Percentiles rank a stretch among this genome's conserved stretches.
Conservation (phyloP, 2,888 invertebrate species). For the Meta bourneti region DNA sequence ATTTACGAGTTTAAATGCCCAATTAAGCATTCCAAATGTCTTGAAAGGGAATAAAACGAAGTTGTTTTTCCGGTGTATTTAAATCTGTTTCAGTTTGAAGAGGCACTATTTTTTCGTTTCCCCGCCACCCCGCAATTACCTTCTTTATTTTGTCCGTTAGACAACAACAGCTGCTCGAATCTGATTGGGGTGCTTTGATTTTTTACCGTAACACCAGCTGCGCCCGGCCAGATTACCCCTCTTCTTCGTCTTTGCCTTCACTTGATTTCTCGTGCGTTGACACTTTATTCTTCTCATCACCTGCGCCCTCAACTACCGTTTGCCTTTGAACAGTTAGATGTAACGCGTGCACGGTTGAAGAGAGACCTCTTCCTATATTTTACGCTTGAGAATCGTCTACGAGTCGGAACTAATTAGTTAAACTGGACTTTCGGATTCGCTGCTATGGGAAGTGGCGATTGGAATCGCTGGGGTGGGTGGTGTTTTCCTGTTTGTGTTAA, state of each 20-base stretch:
- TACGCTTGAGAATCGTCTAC: background rate
- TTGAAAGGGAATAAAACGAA: conserved; percentile 7
- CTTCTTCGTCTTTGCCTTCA: conserved; percentile 52
- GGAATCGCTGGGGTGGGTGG: background rate
- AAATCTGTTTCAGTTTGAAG: background rate
- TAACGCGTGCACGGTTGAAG: conserved; percentile 22
- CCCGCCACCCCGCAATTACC: conserved; percentile 22
- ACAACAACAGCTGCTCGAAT: conserved; percentile 55
- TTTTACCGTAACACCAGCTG: conserved; percentile 45
- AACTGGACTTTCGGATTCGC: background rate
- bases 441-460: background rate
- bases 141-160: conserved; percentile 57
- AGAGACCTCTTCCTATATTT: conserved; percentile 16
- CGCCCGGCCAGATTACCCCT: background rate
- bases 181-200: conserved; percentile 55
- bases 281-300: conserved; percentile 60
- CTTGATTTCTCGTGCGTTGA: conserved; percentile 75
- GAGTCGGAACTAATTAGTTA: background rate
- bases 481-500: background rate
- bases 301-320: conserved; percentile 43
- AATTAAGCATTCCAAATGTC: conserved; percentile 33
- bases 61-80: conserved; percentile 19
- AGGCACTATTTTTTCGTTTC: conserved; percentile 8
- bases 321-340: conserved; percentile 31
- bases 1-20: conserved; percentile 5